These are phyloP conservation scores for Hyphantria cunea DNA, from an alignment of 1,140 invertebrate genomes.

Conservation along the genomic window DNA sequence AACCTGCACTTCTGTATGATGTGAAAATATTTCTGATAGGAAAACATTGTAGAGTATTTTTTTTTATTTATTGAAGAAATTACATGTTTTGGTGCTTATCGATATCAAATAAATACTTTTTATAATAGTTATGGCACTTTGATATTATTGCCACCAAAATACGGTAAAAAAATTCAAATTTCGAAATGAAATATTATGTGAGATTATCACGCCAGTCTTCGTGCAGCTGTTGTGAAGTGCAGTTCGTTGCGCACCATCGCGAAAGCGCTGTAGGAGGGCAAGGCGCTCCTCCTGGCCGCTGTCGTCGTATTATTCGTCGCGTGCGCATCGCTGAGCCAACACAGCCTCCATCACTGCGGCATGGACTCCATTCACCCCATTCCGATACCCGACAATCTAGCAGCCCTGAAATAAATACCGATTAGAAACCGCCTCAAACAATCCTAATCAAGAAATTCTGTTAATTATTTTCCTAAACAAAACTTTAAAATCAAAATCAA, in stretches of 20 bases:
- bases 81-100: not conserved
- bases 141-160: slow-evolving; percentile 1
- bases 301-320: slow-evolving; percentile 88
- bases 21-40: not conserved
- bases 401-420: slow-evolving; percentile 43
- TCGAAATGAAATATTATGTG: slow-evolving; percentile 54
- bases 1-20: not conserved
- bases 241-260: slow-evolving; percentile 91
- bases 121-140: not conserved
- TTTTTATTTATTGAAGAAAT: too few relatives aligned
- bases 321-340: slow-evolving; percentile 92
- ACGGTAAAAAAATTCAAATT: slow-evolving; percentile 15
- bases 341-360: slow-evolving; percentile 91
- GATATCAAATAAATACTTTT: not conserved
- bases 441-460: too few relatives aligned
- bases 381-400: slow-evolving; percentile 92
- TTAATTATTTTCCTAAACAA: too few relatives aligned
- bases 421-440: not conserved
- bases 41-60: not conserved
- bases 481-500: too few relatives aligned
- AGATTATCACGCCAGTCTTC: slow-evolving; percentile 74
- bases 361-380: slow-evolving; percentile 93
- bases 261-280: slow-evolving; percentile 92
- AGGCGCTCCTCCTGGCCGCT: slow-evolving; percentile 87
- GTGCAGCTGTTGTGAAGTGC: slow-evolving; percentile 46